These are phyloP conservation scores for Pseudachorutes palmiensis DNA, from an alignment of 1,140 invertebrate species.

Conservation along the genomic window DNA sequence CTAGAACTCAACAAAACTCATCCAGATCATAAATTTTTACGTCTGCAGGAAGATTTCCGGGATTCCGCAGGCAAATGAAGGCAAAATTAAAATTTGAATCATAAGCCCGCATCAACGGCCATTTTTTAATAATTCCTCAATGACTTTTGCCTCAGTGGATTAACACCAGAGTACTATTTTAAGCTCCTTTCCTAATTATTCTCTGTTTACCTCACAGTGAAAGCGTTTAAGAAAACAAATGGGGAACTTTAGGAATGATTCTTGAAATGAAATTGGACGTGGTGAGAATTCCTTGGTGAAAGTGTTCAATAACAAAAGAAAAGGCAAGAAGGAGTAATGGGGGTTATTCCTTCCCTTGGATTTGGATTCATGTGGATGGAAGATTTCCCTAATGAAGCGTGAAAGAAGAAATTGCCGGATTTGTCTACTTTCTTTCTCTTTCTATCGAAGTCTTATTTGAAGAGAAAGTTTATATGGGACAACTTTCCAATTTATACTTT, in stretches of 20 bases:
- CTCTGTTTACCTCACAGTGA: no score
- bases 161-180: no score
- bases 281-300: slow-evolving; percentile 28
- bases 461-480: not conserved
- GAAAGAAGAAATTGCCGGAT: slow-evolving; percentile 27
- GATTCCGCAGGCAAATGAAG: no score
- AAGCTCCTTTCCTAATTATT: no score
- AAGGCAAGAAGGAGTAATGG: not conserved
- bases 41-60: no score
- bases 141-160: no score
- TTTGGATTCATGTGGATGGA: slow-evolving; percentile 1
- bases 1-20: no score
- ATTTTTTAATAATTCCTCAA: no score
- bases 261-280: slow-evolving; percentile 36
- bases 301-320: not conserved
- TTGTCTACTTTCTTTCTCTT: slow-evolving; percentile 11
- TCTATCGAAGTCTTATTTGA: not conserved
- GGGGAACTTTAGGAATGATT: slow-evolving; percentile 25
- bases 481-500: slow-evolving; percentile 5
- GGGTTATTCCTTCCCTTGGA: not conserved
- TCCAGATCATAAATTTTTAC: no score
- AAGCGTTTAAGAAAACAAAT: slow-evolving; percentile 24
- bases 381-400: slow-evolving; percentile 26
- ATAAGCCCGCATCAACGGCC: no score
- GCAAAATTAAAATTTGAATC: no score